phyloP scores from a whole-genome alignment of 2,113 vertebrate species.

The Pterocles orientalis region DNA sequence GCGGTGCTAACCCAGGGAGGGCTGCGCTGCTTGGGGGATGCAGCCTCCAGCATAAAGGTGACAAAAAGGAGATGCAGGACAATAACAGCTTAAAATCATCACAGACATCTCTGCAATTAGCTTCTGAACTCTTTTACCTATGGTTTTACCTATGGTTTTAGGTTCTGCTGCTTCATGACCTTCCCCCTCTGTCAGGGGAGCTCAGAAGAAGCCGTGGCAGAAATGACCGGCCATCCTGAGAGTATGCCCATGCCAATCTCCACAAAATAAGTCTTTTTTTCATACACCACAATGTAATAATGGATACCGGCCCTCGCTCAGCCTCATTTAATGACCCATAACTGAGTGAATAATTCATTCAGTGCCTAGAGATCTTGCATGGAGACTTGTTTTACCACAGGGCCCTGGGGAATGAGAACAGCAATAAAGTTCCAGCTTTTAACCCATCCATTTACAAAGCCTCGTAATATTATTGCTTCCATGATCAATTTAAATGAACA shows the following conservation, averaged over 20 bases:
- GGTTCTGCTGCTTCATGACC: neutral
- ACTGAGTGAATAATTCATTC: slow-evolving; percentile 70
- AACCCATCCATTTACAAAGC: slow-evolving; percentile 60
- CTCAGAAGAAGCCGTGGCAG: neutral
- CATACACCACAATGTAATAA: slow-evolving; percentile 11
- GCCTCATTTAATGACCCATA: slow-evolving; percentile 54
- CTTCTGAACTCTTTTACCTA: neutral
- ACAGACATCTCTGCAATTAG: neutral
- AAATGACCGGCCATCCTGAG: neutral
- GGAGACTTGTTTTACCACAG: slow-evolving; percentile 61
- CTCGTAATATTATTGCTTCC: slow-evolving; percentile 16
- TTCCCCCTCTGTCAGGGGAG: neutral
- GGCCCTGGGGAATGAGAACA: slow-evolving; percentile 47
- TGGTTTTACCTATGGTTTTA: neutral
- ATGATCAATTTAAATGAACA: slow-evolving; percentile 63
- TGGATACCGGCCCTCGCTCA: neutral
- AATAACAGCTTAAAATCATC: neutral
- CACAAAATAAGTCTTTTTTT: neutral
- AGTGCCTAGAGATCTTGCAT: neutral
- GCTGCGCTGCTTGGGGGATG: neutral
- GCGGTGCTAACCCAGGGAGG: neutral
- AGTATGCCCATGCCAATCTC: neutral
- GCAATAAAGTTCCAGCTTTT: slow-evolving; percentile 62
- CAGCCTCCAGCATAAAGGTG: neutral
- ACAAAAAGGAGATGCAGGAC: neutral